phyloP scores from a whole-genome alignment of 2,113 vertebrate species.

The Hydrochoerus hydrochaeris region DNA sequence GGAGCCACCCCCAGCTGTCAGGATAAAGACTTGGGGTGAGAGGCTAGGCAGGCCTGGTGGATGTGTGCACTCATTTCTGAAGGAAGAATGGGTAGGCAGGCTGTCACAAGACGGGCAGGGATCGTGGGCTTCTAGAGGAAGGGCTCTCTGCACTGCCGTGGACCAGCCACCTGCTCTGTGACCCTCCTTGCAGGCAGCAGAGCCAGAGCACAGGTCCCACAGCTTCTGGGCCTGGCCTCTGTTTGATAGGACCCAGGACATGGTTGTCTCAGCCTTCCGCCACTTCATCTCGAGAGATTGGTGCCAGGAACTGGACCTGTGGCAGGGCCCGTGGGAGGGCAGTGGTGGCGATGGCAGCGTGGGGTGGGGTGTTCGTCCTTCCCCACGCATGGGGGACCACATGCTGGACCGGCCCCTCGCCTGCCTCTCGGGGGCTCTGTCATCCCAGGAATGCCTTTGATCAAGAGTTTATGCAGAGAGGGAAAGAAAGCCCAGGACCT shows the following conservation, averaged over 20 bases:
- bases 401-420: constrained; percentile 85
- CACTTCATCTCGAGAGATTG: neutral
- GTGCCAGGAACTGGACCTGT: too few relatives aligned
- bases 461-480: constrained; percentile 89
- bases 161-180: too few relatives aligned
- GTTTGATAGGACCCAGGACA: neutral
- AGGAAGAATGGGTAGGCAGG: neutral
- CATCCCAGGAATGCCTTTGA: constrained; percentile 95
- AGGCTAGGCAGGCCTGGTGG: neutral
- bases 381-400: constrained; percentile 9
- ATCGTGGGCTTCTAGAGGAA: neutral
- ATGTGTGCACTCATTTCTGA: neutral
- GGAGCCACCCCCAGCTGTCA: neutral
- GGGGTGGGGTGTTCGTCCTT: neutral
- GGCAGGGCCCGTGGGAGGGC: neutral
- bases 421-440: constrained; percentile 88
- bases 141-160: neutral
- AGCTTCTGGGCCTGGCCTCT: neutral
- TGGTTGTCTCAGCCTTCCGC: neutral
- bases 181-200: neutral
- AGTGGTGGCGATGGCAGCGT: neutral
- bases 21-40: too few relatives aligned
- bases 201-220: neutral
- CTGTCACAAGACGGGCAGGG: neutral
- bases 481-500: constrained; percentile 88